Evolutionary conservation across 1,140 invertebrate species (phyloP).

Genomic region (Drosophila carrolli): DNA sequence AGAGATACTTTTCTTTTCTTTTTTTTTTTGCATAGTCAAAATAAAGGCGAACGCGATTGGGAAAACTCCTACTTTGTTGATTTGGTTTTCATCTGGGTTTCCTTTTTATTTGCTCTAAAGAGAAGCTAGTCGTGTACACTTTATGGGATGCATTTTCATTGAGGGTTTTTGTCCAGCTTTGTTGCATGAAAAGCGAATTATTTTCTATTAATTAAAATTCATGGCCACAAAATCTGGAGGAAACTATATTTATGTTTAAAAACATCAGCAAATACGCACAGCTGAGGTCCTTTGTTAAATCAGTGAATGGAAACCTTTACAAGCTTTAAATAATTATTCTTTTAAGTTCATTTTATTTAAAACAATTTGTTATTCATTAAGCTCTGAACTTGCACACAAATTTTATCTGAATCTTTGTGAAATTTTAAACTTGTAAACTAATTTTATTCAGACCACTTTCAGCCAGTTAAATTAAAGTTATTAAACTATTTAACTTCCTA

Average conservation of each 20-base stretch:
- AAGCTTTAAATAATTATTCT: too few relatives aligned
- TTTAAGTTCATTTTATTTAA: too few relatives aligned
- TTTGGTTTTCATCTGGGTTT: slow-evolving; percentile 7
- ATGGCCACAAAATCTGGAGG: not conserved
- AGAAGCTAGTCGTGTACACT: not conserved
- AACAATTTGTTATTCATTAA: too few relatives aligned
- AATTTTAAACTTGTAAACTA: too few relatives aligned
- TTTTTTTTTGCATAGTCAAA: slow-evolving; percentile 3
- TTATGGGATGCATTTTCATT: not conserved
- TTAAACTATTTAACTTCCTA: not conserved
- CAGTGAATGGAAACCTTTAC: too few relatives aligned
- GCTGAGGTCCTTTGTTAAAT: too few relatives aligned
- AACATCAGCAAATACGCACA: not conserved
- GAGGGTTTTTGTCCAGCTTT: not conserved
- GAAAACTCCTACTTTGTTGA: slow-evolving; percentile 14
- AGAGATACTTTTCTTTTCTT: not conserved
- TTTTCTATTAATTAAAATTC: slow-evolving; percentile 3
- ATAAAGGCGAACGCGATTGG: slow-evolving; percentile 14
- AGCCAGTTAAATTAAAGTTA: not conserved
- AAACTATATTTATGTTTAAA: not conserved
- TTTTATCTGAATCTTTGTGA: too few relatives aligned
- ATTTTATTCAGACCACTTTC: not conserved
- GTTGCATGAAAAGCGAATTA: not conserved
- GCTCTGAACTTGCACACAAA: too few relatives aligned
- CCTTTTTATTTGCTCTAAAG: slow-evolving; percentile 1